Percentiles rank a stretch among this genome's conserved stretches.
Conservation (phyloP, 2,888 invertebrate species). For the Drosophila vallismaia region DNA sequence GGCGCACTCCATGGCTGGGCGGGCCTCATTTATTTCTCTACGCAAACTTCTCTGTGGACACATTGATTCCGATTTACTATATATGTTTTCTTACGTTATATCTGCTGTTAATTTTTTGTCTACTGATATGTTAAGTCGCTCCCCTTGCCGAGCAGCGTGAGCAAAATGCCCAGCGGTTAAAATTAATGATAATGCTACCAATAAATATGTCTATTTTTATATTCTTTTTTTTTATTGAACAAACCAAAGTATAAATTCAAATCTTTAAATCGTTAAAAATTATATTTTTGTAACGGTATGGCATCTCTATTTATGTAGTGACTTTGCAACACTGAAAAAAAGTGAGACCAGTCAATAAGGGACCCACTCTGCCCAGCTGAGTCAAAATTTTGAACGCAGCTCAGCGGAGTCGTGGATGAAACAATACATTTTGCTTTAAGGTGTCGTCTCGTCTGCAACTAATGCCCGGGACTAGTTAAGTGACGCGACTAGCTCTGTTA, state of each 20-base stretch:
- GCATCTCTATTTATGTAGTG: neutral
- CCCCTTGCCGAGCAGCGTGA: slow-evolving; percentile 38
- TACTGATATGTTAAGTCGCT: slow-evolving; percentile 58
- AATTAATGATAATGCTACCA: slow-evolving; percentile 49
- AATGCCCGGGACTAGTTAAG: slow-evolving; percentile 15
- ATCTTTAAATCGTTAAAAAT: too few species aligned
- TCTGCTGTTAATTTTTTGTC: slow-evolving; percentile 67
- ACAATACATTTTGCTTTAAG: neutral
- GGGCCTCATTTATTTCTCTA: slow-evolving; percentile 13
- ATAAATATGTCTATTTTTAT: slow-evolving; percentile 66
- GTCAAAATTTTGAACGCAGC: slow-evolving; percentile 1
- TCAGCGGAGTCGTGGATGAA: neutral
- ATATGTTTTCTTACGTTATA: slow-evolving; percentile 43
- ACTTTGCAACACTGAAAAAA: neutral
- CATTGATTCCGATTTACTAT: slow-evolving; percentile 48
- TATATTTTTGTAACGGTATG: too few species aligned
- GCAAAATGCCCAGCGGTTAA: slow-evolving; percentile 64
- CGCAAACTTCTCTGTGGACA: slow-evolving; percentile 32
- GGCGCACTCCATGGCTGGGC: slow-evolving; percentile 1
- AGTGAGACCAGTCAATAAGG: neutral
- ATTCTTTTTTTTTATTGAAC: slow-evolving; percentile 31
- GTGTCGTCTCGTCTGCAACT: neutral
- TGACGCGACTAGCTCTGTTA: slow-evolving; percentile 19
- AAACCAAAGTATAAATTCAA: neutral
- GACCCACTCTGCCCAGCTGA: neutral